Base-by-base conservation (phyloP, 2,888 invertebrate genomes). In the Melieria crassipennis region DNA sequence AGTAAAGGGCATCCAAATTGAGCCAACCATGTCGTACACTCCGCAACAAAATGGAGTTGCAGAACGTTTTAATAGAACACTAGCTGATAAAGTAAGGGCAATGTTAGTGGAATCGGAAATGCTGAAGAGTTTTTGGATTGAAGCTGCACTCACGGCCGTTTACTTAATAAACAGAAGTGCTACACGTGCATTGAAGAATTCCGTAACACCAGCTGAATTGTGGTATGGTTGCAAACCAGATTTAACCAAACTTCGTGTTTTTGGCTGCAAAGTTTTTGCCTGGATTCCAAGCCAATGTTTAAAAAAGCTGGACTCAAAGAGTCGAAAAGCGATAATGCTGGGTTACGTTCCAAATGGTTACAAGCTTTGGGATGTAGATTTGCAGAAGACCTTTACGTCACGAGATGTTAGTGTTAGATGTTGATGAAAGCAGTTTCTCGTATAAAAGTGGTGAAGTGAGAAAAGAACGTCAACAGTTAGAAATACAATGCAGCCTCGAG, bases 191-290 rank as follows among this genome's bases (percentile, higher is more conserved):
- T 52, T 72, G 7, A 45, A 30, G 5, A 46, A 47, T 61, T 13
- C 45, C n/a, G 30, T 50, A 47, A 74, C 70, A 4, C 75, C 75
- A 10, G 68, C 73, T 7, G 73, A 73, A 46, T 57, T 74, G 65
- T 77, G 74, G 73, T 75, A 65, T 63, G 58, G 61, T 30, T 46
- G 65, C 4, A 71, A 72, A 52, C 69, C 75, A 9, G 65, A 76
- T 47, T 42, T 78, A 0, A 16, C 61, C 11, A 76, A 78, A 52
- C 58, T 78, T 16, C 55, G 70, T 71, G 71, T 75, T 7, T 77
- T 78, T 74, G 75, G 76, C 1, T 70, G 77, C 58, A 71, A 62
- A 52, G 77, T 77, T 11, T 76, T 64, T 65, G 70, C 72, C 10
- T 75, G 75, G 69, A 55, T 78, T 10, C 75, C 76, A 46, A 71